These are phyloP conservation scores for Diploscapter pachys DNA, from an alignment of 1,140 invertebrate species.

Conservation along the genomic window DNA sequence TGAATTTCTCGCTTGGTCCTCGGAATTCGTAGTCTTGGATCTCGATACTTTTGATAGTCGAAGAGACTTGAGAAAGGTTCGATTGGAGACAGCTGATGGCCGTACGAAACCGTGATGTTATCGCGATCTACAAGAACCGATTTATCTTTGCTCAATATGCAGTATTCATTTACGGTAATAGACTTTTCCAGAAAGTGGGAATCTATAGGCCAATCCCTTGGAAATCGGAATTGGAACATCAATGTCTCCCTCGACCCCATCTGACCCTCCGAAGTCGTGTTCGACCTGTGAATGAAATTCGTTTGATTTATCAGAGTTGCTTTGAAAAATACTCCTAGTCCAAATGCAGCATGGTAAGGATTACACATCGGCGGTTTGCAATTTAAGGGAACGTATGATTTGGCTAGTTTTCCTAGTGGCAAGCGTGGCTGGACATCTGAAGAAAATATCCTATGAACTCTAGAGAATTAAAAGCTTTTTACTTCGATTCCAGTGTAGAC, in stretches of 20 bases:
- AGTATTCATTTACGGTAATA: conserved; percentile 29
- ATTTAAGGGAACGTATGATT: conserved; percentile 27
- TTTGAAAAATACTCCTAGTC: conserved; percentile 24
- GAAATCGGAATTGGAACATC: conserved; percentile 37
- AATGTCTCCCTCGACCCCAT: conserved; percentile 40
- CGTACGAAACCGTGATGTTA: conserved; percentile 37
- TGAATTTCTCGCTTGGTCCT: conserved; percentile 6
- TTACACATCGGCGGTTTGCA: conserved; percentile 38
- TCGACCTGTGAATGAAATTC: conserved; percentile 16
- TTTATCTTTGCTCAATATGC: background rate
- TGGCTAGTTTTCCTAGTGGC: conserved; percentile 34
- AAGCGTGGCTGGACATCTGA: conserved; percentile 34
- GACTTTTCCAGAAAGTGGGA: conserved; percentile 36
- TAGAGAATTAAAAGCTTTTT: background rate
- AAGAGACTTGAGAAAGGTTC: conserved; percentile 31
- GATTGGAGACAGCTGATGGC: conserved; percentile 33
- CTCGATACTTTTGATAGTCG: conserved; percentile 29
- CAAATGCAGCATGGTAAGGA: conserved; percentile 37
- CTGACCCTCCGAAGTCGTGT: conserved; percentile 33
- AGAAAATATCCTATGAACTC: background rate
- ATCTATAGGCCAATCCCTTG: conserved; percentile 37
- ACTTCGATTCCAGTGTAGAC: conserved; percentile 31
- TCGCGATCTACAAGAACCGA: conserved; percentile 25
- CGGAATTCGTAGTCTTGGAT: conserved; percentile 25
- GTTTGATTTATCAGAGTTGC: background rate